These are phyloP conservation scores for Papilio xuthus DNA, from an alignment of 1,140 invertebrate genomes.

Conservation along the genomic window DNA sequence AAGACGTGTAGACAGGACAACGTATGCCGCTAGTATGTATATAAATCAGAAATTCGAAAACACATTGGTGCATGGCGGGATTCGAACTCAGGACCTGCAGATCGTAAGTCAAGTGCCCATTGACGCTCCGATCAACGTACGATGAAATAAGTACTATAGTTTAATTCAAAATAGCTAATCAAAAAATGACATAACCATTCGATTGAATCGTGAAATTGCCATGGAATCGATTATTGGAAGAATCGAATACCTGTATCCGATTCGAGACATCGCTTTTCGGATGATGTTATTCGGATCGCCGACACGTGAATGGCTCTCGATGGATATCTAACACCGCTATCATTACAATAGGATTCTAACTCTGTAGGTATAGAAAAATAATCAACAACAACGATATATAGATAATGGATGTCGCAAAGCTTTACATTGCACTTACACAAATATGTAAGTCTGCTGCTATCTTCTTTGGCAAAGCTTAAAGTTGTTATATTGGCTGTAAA, in stretches of 20 bases:
- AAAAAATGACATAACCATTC: constrained; percentile 16
- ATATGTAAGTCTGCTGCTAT: too few species aligned
- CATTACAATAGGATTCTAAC: constrained; percentile 27
- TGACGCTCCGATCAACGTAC: too few species aligned
- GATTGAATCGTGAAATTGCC: constrained; percentile 16
- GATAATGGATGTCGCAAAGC: background rate
- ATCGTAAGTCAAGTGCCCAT: too few species aligned
- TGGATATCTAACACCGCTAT: constrained; percentile 36
- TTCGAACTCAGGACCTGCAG: too few species aligned
- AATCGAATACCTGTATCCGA: constrained; percentile 19
- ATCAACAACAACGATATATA: constrained; percentile 18
- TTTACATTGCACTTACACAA: background rate
- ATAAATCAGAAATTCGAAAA: too few species aligned
- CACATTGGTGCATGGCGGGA: too few species aligned
- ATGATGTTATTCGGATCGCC: constrained; percentile 30
- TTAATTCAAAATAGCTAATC: background rate
- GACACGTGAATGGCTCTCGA: constrained; percentile 37
- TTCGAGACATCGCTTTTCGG: constrained; percentile 20
- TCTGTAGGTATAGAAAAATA: constrained; percentile 33
- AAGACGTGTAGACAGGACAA: too few species aligned
- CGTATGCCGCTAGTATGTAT: too few species aligned
- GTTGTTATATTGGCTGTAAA: too few species aligned
- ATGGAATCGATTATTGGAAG: constrained; percentile 11
- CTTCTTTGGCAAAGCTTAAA: too few species aligned
- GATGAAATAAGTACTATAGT: background rate